Percentiles rank a stretch among this genome's conserved stretches.
These are phyloP conservation scores for Pseudeuparius sepicola DNA, from an alignment of 2,888 invertebrate genomes.

Conservation along the genomic window DNA sequence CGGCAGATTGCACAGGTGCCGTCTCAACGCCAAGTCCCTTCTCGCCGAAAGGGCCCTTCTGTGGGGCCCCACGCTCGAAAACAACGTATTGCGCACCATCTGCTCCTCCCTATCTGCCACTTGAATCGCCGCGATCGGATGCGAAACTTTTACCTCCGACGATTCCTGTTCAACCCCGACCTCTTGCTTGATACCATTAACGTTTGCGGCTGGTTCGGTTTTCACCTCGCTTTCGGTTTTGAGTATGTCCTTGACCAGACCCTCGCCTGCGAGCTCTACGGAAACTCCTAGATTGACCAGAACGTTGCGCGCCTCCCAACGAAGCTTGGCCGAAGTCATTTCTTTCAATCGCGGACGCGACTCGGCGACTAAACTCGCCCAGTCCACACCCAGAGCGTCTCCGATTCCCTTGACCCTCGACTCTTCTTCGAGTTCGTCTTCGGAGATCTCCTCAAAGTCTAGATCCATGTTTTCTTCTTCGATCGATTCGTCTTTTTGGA, in stretches of 20 bases:
- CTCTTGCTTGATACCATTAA: constrained; percentile 23
- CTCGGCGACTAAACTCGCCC: constrained; percentile 82
- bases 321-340: constrained; percentile 52
- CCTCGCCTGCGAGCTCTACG: constrained; percentile 61
- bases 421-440: constrained; percentile 81
- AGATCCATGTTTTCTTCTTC: constrained; percentile 66
- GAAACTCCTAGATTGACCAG: constrained; percentile 66
- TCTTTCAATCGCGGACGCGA: constrained; percentile 48
- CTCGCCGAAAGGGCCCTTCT: constrained; percentile 71
- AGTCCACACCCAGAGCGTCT: constrained; percentile 91
- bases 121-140: constrained; percentile 51
- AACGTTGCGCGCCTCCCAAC: constrained; percentile 73
- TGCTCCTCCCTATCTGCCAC: constrained; percentile 51
- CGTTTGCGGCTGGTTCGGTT: constrained; percentile 21
- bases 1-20: constrained; percentile 60
- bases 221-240: constrained; percentile 32
- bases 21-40: constrained; percentile 62
- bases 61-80: constrained; percentile 63
- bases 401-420: constrained; percentile 64
- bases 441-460: constrained; percentile 85
- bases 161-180: constrained; percentile 14
- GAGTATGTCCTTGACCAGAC: constrained; percentile 43
- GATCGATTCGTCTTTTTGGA: constrained; percentile 42
- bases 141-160: constrained; percentile 30
- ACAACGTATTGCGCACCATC: constrained; percentile 50